Conservation (phyloP, 2,797 vertebrate species). For the Sebastes trivittatus region DNA sequence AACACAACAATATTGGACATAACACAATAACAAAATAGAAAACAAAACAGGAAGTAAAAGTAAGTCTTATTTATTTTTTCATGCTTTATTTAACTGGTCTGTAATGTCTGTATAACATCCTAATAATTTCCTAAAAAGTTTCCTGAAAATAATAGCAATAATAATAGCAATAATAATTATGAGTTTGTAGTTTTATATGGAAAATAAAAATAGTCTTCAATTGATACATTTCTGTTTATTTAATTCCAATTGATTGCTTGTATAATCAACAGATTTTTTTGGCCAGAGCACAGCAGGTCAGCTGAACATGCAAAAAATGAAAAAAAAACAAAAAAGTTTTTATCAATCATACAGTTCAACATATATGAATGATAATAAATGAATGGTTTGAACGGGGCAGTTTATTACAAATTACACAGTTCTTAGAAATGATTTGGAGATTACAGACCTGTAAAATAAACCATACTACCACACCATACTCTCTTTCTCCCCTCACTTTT, state of each 20-base stretch:
- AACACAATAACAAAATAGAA: background rate
- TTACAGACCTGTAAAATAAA: background rate
- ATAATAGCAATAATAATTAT: background rate
- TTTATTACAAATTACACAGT: background rate
- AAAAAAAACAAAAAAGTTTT: background rate
- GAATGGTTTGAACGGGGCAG: background rate
- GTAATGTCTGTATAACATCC: background rate
- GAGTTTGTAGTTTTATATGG: background rate
- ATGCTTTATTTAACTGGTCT: background rate
- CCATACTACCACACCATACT: background rate
- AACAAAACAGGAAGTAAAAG: background rate
- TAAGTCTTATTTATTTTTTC: background rate
- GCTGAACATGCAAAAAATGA: background rate
- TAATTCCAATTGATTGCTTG: background rate
- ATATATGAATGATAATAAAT: background rate
- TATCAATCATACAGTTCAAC: background rate
- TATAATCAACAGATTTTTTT: background rate
- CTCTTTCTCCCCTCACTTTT: background rate
- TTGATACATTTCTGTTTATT: background rate
- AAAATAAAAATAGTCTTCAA: background rate
- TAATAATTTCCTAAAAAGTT: background rate
- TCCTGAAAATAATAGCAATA: background rate
- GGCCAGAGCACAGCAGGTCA: background rate
- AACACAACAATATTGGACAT: background rate
- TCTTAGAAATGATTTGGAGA: background rate